Evolutionary conservation across 1,140 invertebrate genomes (phyloP).

Genomic region (Hypothenemus hampei): DNA sequence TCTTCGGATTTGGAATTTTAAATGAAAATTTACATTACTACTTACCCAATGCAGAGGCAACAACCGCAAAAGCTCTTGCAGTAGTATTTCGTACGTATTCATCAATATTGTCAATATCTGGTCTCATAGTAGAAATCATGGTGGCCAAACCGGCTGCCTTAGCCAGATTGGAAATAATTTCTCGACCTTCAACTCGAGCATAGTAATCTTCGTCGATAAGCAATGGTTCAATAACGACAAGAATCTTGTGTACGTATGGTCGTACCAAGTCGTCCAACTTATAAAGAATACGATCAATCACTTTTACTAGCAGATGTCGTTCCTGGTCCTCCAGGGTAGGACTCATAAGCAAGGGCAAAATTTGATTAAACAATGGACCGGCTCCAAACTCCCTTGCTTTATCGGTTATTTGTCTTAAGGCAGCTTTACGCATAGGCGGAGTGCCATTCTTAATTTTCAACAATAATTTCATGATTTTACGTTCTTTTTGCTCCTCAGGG

Average conservation of each 20-base stretch:
- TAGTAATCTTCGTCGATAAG: conserved; percentile 99
- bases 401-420: conserved; percentile 95
- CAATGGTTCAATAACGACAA: conserved; percentile 98
- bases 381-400: conserved; percentile 98
- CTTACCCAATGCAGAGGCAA: conserved; percentile 83
- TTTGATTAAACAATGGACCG: conserved; percentile 98
- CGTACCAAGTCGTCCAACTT: conserved; percentile 98
- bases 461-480: conserved; percentile 98
- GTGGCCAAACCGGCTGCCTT: conserved; percentile 99
- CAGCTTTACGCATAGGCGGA: conserved; percentile 98
- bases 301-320: conserved; percentile 98
- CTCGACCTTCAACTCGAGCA: conserved; percentile 96
- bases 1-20: no score
- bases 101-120: conserved; percentile 99
- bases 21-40: no score
- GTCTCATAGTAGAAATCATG: conserved; percentile 99
- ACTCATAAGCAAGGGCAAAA: conserved; percentile 96
- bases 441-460: conserved; percentile 99
- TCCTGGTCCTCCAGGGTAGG: conserved; percentile 99
- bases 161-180: conserved; percentile 99
- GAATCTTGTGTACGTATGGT: conserved; percentile 98
- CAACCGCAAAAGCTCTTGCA: conserved; percentile 97
- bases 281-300: conserved; percentile 97
- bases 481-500: conserved; percentile 96
- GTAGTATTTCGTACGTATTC: conserved; percentile 99